phyloP scores from a whole-genome alignment of 1,140 invertebrate genomes.

The Agrypnia vestita region DNA sequence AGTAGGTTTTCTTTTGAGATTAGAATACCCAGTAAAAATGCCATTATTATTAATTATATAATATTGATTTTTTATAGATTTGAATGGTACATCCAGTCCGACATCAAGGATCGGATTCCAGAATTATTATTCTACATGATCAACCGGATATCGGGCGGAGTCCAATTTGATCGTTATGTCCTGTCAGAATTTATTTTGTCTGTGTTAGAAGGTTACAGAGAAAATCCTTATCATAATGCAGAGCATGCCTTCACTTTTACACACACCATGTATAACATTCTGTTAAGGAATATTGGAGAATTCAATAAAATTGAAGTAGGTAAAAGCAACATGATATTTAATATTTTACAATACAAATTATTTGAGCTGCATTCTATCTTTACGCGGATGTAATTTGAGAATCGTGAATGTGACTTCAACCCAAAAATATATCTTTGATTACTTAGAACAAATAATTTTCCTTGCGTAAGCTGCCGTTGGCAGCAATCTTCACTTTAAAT shows the following conservation, averaged over 20 bases:
- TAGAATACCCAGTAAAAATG: constrained; percentile 57
- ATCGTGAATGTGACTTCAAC: too few species aligned
- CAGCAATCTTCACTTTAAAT: too few species aligned
- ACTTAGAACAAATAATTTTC: too few species aligned
- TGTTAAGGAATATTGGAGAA: constrained; percentile 68
- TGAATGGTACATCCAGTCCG: constrained; percentile 72
- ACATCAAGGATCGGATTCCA: constrained; percentile 68
- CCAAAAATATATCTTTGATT: too few species aligned
- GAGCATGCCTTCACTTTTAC: constrained; percentile 75
- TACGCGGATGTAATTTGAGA: neutral
- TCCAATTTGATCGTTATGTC: constrained; percentile 63
- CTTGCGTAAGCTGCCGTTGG: too few species aligned
- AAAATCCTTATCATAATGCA: constrained; percentile 75
- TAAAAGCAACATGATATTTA: neutral
- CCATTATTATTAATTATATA: constrained; percentile 48
- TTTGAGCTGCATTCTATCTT: constrained; percentile 3
- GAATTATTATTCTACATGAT: constrained; percentile 72
- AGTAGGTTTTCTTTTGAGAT: neutral
- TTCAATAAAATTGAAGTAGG: constrained; percentile 72
- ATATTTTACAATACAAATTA: neutral
- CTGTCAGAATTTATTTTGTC: constrained; percentile 70
- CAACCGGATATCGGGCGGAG: constrained; percentile 66
- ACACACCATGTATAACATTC: constrained; percentile 75
- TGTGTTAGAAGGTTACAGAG: constrained; percentile 70
- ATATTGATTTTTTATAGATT: constrained; percentile 64